Conservation (phyloP, 2,797 vertebrate species). For the Melopsittacus undulatus region DNA sequence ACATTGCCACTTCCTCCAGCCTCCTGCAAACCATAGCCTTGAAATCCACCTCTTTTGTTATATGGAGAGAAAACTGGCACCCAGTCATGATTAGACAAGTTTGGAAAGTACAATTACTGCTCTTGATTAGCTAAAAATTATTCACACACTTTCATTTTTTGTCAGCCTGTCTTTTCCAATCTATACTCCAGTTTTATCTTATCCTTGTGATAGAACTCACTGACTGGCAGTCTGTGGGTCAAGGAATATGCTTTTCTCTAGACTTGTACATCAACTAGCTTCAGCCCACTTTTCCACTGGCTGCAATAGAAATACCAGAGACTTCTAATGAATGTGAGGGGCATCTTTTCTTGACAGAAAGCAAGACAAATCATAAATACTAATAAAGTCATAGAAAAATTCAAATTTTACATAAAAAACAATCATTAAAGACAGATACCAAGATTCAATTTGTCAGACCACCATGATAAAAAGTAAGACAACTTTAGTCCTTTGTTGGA, state of each 20-base stretch:
- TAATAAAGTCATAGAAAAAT: background rate
- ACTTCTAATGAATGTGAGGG: background rate
- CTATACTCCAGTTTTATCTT: background rate
- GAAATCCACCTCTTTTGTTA: background rate
- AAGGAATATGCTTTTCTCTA: background rate
- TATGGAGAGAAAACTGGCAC: background rate
- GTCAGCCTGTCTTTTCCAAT: background rate
- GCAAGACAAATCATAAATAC: background rate
- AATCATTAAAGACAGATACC: background rate
- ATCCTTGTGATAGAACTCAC: background rate
- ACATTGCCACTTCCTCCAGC: background rate
- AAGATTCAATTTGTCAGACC: background rate
- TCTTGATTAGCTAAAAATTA: background rate
- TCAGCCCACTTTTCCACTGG: background rate
- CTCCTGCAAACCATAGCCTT: background rate
- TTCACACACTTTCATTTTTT: background rate
- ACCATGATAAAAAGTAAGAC: background rate
- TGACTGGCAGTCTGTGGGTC: background rate
- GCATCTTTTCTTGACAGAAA: background rate
- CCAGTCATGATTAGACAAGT: background rate
- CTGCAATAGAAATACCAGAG: background rate
- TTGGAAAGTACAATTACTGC: background rate
- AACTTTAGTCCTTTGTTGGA: background rate
- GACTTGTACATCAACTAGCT: background rate
- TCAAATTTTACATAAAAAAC: background rate